Evolutionary conservation across 1,140 invertebrate species (phyloP).

Genomic region (Bombus affinis): DNA sequence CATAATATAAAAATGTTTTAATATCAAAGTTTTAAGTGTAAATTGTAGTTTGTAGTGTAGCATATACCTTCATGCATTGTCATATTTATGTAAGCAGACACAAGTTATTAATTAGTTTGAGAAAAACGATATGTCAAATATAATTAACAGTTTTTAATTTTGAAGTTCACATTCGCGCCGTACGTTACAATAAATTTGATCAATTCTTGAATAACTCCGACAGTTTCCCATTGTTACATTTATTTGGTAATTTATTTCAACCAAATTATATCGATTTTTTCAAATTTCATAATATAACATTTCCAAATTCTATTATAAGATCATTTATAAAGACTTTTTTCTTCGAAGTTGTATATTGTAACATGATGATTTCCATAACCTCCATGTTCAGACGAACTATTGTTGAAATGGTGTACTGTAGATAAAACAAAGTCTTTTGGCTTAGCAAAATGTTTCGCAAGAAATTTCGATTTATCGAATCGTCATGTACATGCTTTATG

Average conservation of each 20-base stretch:
- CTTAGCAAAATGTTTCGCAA: background rate
- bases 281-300: background rate
- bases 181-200: background rate
- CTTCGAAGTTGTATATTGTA: conserved; percentile 15
- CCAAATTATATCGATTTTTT: background rate
- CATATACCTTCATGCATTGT: background rate
- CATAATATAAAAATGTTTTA: background rate
- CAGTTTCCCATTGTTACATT: background rate
- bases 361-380: conserved; percentile 37
- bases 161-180: background rate
- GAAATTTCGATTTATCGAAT: conserved; percentile 4
- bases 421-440: background rate
- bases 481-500: background rate
- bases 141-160: background rate
- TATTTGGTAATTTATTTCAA: background rate
- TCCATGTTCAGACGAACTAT: conserved; percentile 37
- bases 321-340: conserved; percentile 33
- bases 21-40: background rate
- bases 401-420: background rate
- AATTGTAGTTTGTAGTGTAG: background rate
- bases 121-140: background rate
- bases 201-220: background rate
- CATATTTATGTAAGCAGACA: background rate
- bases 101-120: background rate
- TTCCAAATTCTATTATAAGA: conserved; percentile 4